These are phyloP conservation scores for Limnephilus lunatus DNA, from an alignment of 2,888 invertebrate genomes.

Conservation along the genomic window DNA sequence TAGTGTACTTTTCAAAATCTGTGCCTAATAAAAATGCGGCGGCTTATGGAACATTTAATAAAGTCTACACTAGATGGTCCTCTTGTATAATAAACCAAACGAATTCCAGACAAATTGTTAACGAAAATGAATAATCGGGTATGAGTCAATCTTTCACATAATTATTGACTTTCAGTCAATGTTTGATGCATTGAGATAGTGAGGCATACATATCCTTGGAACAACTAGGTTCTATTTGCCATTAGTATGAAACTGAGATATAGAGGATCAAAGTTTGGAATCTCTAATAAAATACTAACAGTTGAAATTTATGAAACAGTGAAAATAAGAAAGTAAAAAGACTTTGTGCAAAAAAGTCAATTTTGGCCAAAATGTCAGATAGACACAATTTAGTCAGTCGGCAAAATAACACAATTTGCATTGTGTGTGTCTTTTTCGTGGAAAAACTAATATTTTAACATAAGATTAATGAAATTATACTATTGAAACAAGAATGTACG, in stretches of 20 bases:
- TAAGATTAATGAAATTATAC: background rate
- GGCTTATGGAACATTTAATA: no score
- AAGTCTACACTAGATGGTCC: background rate
- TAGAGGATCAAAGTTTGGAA: no score
- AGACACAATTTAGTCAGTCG: background rate
- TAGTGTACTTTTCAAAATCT: no score
- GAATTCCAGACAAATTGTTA: background rate
- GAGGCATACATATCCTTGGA: background rate
- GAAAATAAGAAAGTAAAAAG: no score
- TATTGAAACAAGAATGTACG: background rate
- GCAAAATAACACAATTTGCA: background rate
- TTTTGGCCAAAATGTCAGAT: no score
- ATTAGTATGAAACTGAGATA: no score
- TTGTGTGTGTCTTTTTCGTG: background rate
- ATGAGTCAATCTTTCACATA: background rate
- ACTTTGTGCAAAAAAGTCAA: no score
- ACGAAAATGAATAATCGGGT: background rate
- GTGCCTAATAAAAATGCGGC: no score
- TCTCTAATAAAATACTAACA: no score
- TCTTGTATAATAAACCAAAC: background rate
- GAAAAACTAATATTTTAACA: background rate
- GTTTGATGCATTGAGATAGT: background rate
- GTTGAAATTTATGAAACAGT: no score
- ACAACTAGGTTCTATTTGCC: no score
- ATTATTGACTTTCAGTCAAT: background rate